These are phyloP conservation scores for Sinodicranocentrus sp. DNA, from an alignment of 2,888 invertebrate genomes.

Conservation along the genomic window DNA sequence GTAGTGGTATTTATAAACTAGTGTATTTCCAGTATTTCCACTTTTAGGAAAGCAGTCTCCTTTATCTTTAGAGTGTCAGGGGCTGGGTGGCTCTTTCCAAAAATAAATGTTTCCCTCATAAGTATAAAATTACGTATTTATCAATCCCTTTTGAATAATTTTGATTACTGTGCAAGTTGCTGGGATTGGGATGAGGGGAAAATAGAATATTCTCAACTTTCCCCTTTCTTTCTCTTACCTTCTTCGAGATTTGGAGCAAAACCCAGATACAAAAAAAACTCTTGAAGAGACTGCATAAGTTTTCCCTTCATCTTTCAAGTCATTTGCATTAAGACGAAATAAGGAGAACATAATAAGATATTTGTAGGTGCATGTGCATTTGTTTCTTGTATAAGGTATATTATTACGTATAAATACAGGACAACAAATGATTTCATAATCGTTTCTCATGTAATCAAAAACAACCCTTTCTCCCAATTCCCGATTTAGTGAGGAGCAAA, in stretches of 20 bases:
- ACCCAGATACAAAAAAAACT: background rate
- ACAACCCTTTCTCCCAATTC: constrained; percentile 19
- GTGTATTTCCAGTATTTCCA: constrained; percentile 5
- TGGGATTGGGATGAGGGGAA: background rate
- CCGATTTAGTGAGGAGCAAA: background rate
- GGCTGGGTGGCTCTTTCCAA: background rate
- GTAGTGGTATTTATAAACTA: background rate
- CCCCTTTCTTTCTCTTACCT: background rate
- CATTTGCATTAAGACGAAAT: no score
- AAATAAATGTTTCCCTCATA: background rate
- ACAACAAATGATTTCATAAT: constrained; percentile 59
- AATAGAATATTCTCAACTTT: background rate
- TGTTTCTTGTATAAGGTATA: background rate
- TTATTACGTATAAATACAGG: no score
- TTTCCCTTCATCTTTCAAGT: no score
- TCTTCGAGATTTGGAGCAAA: constrained; percentile 2
- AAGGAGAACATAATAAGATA: no score
- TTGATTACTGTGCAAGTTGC: constrained; percentile 73
- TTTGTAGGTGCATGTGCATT: no score
- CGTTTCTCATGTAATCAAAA: constrained; percentile 53
- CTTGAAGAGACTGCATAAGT: constrained; percentile 46
- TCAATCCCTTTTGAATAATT: constrained; percentile 74
- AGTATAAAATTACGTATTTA: constrained; percentile 64
- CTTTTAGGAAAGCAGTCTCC: background rate
- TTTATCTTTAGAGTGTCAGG: background rate